These are phyloP conservation scores for Pseudeuparius sepicola DNA, from an alignment of 2,888 invertebrate species.

Conservation along the genomic window DNA sequence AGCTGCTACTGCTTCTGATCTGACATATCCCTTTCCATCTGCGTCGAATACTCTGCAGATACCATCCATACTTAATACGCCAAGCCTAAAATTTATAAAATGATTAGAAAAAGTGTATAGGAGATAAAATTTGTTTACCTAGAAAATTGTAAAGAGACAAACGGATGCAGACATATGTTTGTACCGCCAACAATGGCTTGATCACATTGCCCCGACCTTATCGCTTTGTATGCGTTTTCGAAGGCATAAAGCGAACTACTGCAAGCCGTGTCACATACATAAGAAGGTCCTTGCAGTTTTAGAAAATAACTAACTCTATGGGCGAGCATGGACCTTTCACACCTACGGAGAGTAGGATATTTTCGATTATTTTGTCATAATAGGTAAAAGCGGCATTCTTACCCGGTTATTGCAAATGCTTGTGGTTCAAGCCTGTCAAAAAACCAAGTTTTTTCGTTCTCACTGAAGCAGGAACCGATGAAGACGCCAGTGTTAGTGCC, in stretches of 20 bases:
- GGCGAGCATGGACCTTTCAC: conserved; percentile 78
- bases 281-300: conserved; percentile 81
- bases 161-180: conserved; percentile 78
- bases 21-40: conserved; percentile 67
- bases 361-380: not conserved
- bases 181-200: conserved; percentile 82
- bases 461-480: conserved; percentile 67
- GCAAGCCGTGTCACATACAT: conserved; percentile 84
- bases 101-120: too few species aligned
- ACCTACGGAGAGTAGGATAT: conserved; percentile 13
- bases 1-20: conserved; percentile 69
- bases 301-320: conserved; percentile 84
- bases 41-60: conserved; percentile 85
- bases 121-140: conserved; percentile 41
- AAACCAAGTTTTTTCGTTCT: conserved; percentile 65
- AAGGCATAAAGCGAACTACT: conserved; percentile 86
- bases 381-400: conserved; percentile 17
- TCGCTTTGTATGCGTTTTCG: conserved; percentile 70
- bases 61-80: conserved; percentile 74
- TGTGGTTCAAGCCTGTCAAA: conserved; percentile 57
- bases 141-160: conserved; percentile 78
- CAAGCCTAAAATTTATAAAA: conserved; percentile 55
- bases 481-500: conserved; percentile 72
- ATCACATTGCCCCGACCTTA: conserved; percentile 74
- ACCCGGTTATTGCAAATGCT: conserved; percentile 46